phyloP scores from a whole-genome alignment of 2,113 vertebrate genomes.

The Tricholaema leucomelas region DNA sequence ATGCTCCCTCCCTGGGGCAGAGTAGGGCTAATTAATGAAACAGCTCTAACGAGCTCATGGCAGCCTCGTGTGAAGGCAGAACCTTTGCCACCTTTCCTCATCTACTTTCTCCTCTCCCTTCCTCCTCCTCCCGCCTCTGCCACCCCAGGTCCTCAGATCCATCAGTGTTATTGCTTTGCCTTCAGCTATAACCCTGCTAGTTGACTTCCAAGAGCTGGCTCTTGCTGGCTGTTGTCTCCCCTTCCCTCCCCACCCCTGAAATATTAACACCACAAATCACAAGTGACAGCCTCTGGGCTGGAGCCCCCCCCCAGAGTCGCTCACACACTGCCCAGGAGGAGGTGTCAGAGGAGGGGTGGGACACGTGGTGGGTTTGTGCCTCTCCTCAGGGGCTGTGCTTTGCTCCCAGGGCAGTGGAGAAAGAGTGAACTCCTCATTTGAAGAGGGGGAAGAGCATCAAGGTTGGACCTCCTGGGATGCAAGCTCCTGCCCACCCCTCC shows the following conservation, averaged over 20 bases:
- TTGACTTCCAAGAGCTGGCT: background rate
- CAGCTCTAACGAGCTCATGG: background rate
- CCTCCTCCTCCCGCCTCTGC: background rate
- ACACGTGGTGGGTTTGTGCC: background rate
- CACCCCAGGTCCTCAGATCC: background rate
- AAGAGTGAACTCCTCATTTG: background rate
- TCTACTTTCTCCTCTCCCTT: background rate
- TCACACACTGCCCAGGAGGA: rapidly evolving
- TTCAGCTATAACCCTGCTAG: background rate
- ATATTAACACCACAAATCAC: conserved; percentile 43
- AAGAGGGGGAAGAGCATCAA: background rate
- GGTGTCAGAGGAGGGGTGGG: background rate
- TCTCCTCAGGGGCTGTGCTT: background rate
- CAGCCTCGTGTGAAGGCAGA: background rate
- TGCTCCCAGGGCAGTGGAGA: background rate
- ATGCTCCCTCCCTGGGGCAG: background rate
- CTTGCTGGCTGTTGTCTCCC: background rate
- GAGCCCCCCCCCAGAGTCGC: background rate
- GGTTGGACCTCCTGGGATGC: rapidly evolving
- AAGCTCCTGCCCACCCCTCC: background rate
- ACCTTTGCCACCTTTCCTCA: background rate
- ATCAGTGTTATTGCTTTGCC: conserved; percentile 34
- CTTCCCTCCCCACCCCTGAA: background rate
- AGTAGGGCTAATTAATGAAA: background rate
- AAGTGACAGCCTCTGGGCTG: background rate